Conservation (phyloP, 2,888 invertebrate genomes). For the Synergus gifuensis region DNA sequence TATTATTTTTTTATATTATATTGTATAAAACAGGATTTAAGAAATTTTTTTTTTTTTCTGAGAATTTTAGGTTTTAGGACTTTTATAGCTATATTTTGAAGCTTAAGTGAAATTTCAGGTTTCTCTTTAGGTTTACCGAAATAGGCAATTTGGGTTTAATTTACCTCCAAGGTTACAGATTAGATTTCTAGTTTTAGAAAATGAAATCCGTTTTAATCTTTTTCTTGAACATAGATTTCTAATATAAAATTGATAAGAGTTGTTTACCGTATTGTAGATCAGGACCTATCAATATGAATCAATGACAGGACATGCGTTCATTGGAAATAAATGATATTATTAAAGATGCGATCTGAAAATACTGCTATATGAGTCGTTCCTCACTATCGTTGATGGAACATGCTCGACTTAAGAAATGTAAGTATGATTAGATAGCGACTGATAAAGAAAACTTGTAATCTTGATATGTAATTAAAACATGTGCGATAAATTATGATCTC, state of each 20-base stretch:
- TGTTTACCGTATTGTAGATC: constrained; percentile 15
- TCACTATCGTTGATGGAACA: constrained; percentile 23
- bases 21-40: not conserved
- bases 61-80: not conserved
- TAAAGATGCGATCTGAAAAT: constrained; percentile 24
- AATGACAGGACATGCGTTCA: constrained; percentile 19
- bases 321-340: constrained; percentile 39
- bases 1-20: too few relatives aligned
- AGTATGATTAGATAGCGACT: constrained; percentile 53
- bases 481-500: constrained; percentile 40
- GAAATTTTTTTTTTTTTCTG: not conserved
- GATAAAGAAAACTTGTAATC: constrained; percentile 38
- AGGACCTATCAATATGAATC: constrained; percentile 4
- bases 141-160: not conserved
- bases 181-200: not conserved
- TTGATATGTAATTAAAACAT: constrained; percentile 44
- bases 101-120: not conserved
- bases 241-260: not conserved
- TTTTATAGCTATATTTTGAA: not conserved
- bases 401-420: constrained; percentile 25
- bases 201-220: not conserved
- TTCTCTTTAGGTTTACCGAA: not conserved
- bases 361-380: not conserved
- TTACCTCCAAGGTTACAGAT: not conserved
- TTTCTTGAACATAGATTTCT: not conserved